These are phyloP conservation scores for Leptinotarsa rubiginosa DNA, from an alignment of 2,888 invertebrate species.

Conservation along the genomic window DNA sequence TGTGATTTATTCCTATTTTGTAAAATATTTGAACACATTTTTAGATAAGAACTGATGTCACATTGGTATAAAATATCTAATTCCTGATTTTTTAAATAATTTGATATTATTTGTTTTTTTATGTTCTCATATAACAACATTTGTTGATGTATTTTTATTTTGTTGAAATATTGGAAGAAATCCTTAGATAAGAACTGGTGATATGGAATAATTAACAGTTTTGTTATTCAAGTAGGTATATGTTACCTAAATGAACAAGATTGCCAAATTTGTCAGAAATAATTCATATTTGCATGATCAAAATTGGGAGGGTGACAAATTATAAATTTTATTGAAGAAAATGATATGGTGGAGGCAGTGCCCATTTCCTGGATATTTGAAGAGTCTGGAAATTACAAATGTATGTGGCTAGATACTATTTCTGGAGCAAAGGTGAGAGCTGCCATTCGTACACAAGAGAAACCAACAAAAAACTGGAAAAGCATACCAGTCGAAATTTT, in stretches of 20 bases:
- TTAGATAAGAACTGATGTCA: too few species aligned
- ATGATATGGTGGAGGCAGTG: constrained; percentile 21
- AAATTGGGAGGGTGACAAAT: not conserved
- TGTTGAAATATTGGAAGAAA: not conserved
- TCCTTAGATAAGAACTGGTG: not conserved
- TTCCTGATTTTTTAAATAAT: too few species aligned
- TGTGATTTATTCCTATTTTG: too few species aligned
- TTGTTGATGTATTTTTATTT: not conserved
- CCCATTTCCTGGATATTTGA: constrained; percentile 6
- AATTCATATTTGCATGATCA: not conserved
- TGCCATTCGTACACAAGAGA: constrained; percentile 20
- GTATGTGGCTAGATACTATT: constrained; percentile 18
- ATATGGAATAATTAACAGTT: too few species aligned
- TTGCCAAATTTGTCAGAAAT: not conserved
- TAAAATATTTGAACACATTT: too few species aligned
- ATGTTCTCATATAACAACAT: not conserved
- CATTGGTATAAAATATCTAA: too few species aligned
- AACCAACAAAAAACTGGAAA: constrained; percentile 23
- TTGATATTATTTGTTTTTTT: not conserved
- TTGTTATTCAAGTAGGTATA: too few species aligned
- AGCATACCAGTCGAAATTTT: constrained; percentile 27
- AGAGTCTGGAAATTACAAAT: constrained; percentile 6
- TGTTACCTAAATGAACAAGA: not conserved
- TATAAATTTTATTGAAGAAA: constrained; percentile 18
- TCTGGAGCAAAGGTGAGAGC: constrained; percentile 28